Evolutionary conservation across 2,888 invertebrate species (phyloP).

Genomic region (Heliconius hortense): DNA sequence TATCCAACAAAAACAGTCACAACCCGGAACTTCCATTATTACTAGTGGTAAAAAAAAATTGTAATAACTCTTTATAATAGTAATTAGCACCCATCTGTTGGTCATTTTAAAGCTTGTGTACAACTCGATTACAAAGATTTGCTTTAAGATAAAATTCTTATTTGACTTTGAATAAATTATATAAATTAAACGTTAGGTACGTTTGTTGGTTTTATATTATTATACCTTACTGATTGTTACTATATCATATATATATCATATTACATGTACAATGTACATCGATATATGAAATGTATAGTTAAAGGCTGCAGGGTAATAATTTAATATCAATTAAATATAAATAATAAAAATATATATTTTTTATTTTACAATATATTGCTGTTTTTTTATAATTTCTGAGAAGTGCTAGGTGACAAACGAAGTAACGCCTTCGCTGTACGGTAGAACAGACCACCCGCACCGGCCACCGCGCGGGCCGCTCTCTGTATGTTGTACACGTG

Average conservation of each 20-base stretch:
- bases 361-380: background rate
- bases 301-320: background rate
- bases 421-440: conserved; percentile 64
- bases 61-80: conserved; percentile 78
- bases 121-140: conserved; percentile 45
- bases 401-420: conserved; percentile 62
- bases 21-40: conserved; percentile 77
- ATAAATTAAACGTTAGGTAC: background rate
- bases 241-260: background rate
- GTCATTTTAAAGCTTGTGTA: conserved; percentile 73
- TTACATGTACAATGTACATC: too few relatives aligned
- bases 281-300: background rate
- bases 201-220: background rate
- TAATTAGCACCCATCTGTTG: conserved; percentile 81
- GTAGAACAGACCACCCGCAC: conserved; percentile 72
- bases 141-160: conserved; percentile 3
- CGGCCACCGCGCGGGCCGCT: conserved; percentile 63
- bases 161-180: conserved; percentile 1
- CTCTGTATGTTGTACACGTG: conserved; percentile 62
- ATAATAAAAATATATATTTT: background rate
- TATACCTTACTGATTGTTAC: background rate
- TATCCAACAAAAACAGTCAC: conserved; percentile 77
- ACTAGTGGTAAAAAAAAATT: conserved; percentile 75
- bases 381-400: conserved; percentile 3
- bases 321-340: background rate